Base-by-base conservation (phyloP, 2,797 vertebrate species). In the Brachyalestes nurse region DNA sequence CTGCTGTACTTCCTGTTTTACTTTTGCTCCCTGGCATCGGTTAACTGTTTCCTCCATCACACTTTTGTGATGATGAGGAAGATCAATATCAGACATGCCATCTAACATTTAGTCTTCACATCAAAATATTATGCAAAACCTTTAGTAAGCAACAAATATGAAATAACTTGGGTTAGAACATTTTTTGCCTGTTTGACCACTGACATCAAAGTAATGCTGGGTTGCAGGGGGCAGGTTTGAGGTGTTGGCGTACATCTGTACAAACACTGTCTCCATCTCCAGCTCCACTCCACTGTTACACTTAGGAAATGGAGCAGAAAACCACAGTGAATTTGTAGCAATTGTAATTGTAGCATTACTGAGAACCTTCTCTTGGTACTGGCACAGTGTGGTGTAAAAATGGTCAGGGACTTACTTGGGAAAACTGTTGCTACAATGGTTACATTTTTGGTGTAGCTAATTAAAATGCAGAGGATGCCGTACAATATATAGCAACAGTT, bases 1-100 rank as follows among this genome's bases (percentile, higher is more conserved):
- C 57, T 67, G 53, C 69, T 40, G 17, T 5, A 82, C 86, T 91
- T 93, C 92, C 92, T 94, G 91, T 93, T 94, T 87, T 84, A 83
- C 70, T 85, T 88, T 88, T 83, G 61, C 66, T 84, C 67, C 49
- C 58, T 86, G 88, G 90, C 78, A 88, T 84, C 61, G 83, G 80
- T 12, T 71, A 88, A 90, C 87, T 16, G 83, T 90, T 93, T 93
- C 88, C 90, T 89, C 80, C 87, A 61, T 75, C 73, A 86, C 82
- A 72, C 40, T 77, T 34, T 78, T 78, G 57, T 73, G 62, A 45
- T 42, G 61, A 25, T 62, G 53, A 51, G 47, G 45, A 53, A n/a
- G 58, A 40, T n/a, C 13, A 38, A 21, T 73, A 19, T 23, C 28
- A n/a, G 16, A 38, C 58, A 2, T 64, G 42, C 40, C 57, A 58